Conservation (phyloP, 2,797 vertebrate species). For the Harpia harpyja region DNA sequence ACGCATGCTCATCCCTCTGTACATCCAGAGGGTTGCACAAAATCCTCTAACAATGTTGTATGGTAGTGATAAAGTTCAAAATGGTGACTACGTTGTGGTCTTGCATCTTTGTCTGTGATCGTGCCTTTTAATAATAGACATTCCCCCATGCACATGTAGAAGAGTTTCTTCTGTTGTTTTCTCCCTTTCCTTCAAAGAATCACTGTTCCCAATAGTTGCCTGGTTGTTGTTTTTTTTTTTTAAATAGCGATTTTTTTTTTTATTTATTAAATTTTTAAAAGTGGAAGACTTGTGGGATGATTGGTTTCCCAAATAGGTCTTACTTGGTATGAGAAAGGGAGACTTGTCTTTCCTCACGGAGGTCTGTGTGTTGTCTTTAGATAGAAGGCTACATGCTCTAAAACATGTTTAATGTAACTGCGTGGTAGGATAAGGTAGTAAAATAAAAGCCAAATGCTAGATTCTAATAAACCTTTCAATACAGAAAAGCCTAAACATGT, state of each 20-base stretch:
- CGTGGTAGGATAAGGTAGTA: not conserved
- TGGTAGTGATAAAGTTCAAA: not conserved
- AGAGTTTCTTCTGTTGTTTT: not conserved
- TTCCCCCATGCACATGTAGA: fast-evolving
- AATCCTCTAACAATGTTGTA: not conserved
- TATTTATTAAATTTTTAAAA: not conserved
- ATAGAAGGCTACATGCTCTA: not conserved
- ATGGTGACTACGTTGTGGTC: not conserved
- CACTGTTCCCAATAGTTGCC: not conserved
- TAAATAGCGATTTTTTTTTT: not conserved
- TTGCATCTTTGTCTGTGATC: not conserved
- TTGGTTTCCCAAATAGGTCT: not conserved
- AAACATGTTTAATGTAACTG: not conserved
- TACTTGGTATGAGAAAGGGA: not conserved
- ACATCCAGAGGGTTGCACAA: not conserved
- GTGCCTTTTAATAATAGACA: not conserved
- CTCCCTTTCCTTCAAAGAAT: not conserved
- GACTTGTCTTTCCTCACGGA: not conserved
- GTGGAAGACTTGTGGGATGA: not conserved
- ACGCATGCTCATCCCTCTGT: fast-evolving
- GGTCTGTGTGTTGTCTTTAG: not conserved
- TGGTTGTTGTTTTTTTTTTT: too few species aligned
- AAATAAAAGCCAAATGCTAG: not conserved
- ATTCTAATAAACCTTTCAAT: not conserved
- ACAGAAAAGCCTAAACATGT: not conserved